Base-by-base conservation (phyloP, 2,888 invertebrate genomes). In the Idaea straminata region DNA sequence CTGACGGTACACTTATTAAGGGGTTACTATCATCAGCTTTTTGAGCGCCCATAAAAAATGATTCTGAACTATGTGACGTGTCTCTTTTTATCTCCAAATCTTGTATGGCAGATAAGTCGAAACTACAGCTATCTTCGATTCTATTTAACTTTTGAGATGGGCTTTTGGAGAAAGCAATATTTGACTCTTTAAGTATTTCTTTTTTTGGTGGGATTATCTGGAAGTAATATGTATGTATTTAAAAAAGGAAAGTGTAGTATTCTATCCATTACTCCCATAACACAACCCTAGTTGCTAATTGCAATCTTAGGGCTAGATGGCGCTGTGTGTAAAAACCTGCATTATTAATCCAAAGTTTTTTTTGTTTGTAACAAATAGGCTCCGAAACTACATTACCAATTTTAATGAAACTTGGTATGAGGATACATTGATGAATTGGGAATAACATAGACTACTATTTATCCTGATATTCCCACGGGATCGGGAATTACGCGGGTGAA, bases 51-150 rank as follows among this genome's bases (percentile, higher is more conserved):
- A 47, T 25, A 62, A 65, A 63, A 61, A 62, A 61, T 35, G 61
- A 62, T 25, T 35, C 38, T 66, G 70, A 15, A 10, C 16, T 60
- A 25, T 16, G 59, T 61, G 25, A 57, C 61, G 7, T 66, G 62
- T 61, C 74, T 71, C 61, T 69, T 66, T 36, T 72, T 63, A 62
- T 75, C 79, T 60, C 71, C 25, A 83, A 64, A 69, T 85, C 83
- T 64, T 80, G 80, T 66, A 84, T 80, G 16, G 80, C 79, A 58
- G 86, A 84, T 60, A 77, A 79, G 3, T 77, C 82, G 62, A 83
- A 57, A 64, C 81, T 83, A 35, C 71, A 73, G 66, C 69, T 68
- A 57, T 73, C 71, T 64, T 66, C 68, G 67, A 66, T 63, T 69
- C 65, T 71, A 63, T 60, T 35, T 47, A 64, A 7, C 5, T 68